Evolutionary conservation across 2,797 vertebrate genomes (phyloP), one percentile per base, ranked within the genome.

Genomic region (Chelmon rostratus): DNA sequence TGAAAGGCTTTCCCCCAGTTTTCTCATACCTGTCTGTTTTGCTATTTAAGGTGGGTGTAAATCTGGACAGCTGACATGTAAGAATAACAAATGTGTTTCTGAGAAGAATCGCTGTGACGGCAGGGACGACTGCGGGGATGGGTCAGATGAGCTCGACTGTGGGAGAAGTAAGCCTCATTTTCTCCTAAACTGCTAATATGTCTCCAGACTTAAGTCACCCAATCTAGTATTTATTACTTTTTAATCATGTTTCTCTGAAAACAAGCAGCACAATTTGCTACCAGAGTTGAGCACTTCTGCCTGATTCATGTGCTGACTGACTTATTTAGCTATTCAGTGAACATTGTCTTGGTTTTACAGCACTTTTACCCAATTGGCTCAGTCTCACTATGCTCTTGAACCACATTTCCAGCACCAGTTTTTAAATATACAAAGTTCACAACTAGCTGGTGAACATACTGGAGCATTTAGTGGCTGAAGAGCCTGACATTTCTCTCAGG

Each of bases 131-230:
- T 99, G 98, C 5, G 96, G 91, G 0, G 98, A 99, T 0, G 93
- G 95, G 0, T 95, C 96, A 0, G 98, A 99, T 0, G 98, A 99
- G 87, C 89, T 94, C 0, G 19, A 86, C 4, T 99, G 98, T 47
- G 0, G 1, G 0, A 65, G 9, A 1, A 63, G 96, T 96, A 81
- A 93, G 94, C 12, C n/a, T 23, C 0, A 4, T 16, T 72, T 62
- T 25, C 38, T 63, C 7, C 23, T 68, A 9, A 57, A 28, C 5
- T 35, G 12, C 18, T 40, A 28, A 59, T 2, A 33, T 31, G 19
- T 72, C 28, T 56, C 10, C 21, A 16, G 11, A 35, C 3, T 25
- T 35, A 53, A 7, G 23, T 67, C 25, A 18, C 44, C 33, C 3
- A 53, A 33, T 21, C 25, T 25, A 8, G 1, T 37, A 8, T 49